phyloP scores from a whole-genome alignment of 2,888 invertebrate species.

The Eristalis tenax region DNA sequence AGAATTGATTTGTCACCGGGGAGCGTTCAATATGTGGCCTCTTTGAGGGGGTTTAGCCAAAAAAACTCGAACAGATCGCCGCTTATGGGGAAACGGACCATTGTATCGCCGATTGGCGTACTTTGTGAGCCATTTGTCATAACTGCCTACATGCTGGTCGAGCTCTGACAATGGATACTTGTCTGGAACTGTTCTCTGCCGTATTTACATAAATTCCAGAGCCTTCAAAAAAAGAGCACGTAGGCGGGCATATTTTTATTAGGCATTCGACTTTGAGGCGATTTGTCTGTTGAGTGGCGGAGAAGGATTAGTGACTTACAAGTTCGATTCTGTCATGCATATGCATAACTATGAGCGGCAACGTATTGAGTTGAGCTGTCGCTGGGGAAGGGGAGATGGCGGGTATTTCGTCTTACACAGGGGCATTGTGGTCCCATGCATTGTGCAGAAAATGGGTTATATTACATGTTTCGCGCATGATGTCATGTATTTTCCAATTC shows the following conservation, averaged over 20 bases:
- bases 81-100: not conserved
- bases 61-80: constrained; percentile 22
- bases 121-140: constrained; percentile 13
- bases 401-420: not conserved
- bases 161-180: not conserved
- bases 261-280: not conserved
- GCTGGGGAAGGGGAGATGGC: not conserved
- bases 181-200: constrained; percentile 1
- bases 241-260: constrained; percentile 5
- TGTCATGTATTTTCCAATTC: no score
- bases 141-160: constrained; percentile 26
- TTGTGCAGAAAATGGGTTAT: no score
- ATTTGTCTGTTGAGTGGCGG: not conserved
- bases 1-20: constrained; percentile 47
- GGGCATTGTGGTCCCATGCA: no score
- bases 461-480: no score
- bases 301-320: constrained; percentile 1
- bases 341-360: not conserved
- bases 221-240: constrained; percentile 17
- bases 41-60: constrained; percentile 18
- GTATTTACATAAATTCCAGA: constrained; percentile 32
- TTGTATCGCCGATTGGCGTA: constrained; percentile 13
- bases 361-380: not conserved
- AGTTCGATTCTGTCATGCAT: not conserved
- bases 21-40: constrained; percentile 19